Base-by-base conservation (phyloP, 2,888 invertebrate genomes). In the Conchocele bisecta region DNA sequence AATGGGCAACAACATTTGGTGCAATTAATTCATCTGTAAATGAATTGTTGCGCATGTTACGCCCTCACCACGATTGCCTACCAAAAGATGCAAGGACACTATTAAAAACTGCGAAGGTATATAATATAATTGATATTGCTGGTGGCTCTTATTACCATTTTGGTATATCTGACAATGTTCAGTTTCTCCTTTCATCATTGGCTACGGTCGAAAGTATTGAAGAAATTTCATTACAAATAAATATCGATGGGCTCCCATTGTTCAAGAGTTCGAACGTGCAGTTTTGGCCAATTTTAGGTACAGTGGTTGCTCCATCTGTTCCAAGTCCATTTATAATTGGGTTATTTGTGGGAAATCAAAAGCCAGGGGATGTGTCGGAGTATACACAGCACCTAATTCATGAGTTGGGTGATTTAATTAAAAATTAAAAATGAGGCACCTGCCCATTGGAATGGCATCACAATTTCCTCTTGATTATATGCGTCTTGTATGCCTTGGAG, bases 401-500 rank as follows among this genome's bases (percentile, higher is more conserved):
- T n/a, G n/a, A n/a, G n/a, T n/a, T n/a, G n/a, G n/a, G n/a, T n/a
- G n/a, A n/a, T n/a, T n/a, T n/a, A n/a, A n/a, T n/a, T n/a, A n/a
- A n/a, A n/a, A n/a, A n/a, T 61, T 79, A 37, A 71, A 78, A 24
- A 56, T 79, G 26, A 15, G 6, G 20, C 20, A 20, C 17, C 28
- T 70, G 15, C 53, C 71, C 24, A 41, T 89, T 50, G 82, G 76
- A 29, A 67, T 86, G 67, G 77, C 88, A 13, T 65, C 75, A 11
- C 57, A 81, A 58, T 75, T 89, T 60, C 85, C 86, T 7, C 33
- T 83, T 20, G 84, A 89, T 20, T 83, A 84, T 61, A 83, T 89
- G 88, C 90, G 89, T 54, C 57, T 87, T 9, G 69, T 86, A 9
- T 88, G 83, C 44, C 69, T 89, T 26, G 88, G 87, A 9, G 83